Percentiles rank a stretch among this genome's conserved stretches.
Evolutionary conservation across 1,140 invertebrate genomes (phyloP).

Genomic region (Bicyclus anynana): DNA sequence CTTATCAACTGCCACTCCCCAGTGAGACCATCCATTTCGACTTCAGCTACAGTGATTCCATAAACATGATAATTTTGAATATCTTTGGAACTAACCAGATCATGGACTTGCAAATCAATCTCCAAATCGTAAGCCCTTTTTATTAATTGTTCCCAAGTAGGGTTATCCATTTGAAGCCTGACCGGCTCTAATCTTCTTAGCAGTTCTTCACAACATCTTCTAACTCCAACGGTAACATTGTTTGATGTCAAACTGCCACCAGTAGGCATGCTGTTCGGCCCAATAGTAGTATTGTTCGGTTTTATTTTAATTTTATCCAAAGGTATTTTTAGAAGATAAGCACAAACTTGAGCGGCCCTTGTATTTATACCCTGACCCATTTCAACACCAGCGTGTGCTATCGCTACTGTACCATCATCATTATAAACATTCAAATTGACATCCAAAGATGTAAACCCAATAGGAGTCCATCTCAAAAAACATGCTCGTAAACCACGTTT

Average conservation of each 20-base stretch:
- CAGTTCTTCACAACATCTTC: slow-evolving; percentile 56
- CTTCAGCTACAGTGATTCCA: slow-evolving; percentile 80
- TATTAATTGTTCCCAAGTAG: slow-evolving; percentile 81
- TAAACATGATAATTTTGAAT: slow-evolving; percentile 79
- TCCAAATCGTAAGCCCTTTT: slow-evolving; percentile 71
- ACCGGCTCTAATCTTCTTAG: slow-evolving; percentile 79
- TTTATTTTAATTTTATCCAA: slow-evolving; percentile 82
- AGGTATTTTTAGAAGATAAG: slow-evolving; percentile 83
- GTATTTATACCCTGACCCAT: slow-evolving; percentile 90
- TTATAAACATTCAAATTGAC: slow-evolving; percentile 84
- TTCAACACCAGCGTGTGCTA: slow-evolving; percentile 88
- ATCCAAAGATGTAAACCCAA: slow-evolving; percentile 69
- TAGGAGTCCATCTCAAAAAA: neutral
- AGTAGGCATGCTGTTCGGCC: slow-evolving; percentile 78
- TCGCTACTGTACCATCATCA: slow-evolving; percentile 85
- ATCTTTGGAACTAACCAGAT: slow-evolving; percentile 74
- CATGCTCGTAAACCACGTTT: slow-evolving; percentile 80
- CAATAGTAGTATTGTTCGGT: slow-evolving; percentile 78
- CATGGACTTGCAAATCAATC: slow-evolving; percentile 80
- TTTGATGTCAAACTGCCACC: slow-evolving; percentile 78
- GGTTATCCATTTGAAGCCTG: slow-evolving; percentile 70
- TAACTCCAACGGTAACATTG: slow-evolving; percentile 36
- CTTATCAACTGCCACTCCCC: slow-evolving; percentile 82
- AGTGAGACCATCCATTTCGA: slow-evolving; percentile 86
- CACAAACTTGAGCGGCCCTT: slow-evolving; percentile 84